Percentiles rank a stretch among this genome's conserved stretches.
phyloP scores from a whole-genome alignment of 2,113 vertebrate species.

The Labeo rohita region DNA sequence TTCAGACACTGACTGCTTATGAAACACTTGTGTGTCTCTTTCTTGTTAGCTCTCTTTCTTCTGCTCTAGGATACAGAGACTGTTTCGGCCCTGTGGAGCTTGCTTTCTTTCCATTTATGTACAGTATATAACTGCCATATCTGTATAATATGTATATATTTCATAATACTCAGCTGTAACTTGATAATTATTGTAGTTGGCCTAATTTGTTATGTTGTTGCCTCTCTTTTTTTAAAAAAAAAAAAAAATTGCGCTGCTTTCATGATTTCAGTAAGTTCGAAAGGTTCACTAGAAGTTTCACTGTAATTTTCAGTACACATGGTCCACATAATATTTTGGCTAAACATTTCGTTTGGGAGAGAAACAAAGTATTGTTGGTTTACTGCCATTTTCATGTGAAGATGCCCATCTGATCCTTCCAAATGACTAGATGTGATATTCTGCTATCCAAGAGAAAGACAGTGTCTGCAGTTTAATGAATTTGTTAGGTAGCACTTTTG shows the following conservation, averaged over 20 bases:
- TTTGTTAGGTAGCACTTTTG: conserved; percentile 36
- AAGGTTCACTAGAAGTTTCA: conserved; percentile 15
- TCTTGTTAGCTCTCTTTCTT: background rate
- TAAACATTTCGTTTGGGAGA: background rate
- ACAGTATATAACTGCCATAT: background rate
- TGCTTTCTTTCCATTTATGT: background rate
- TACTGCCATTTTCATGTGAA: conserved; percentile 15
- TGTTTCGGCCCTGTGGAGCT: background rate
- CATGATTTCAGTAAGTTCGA: background rate
- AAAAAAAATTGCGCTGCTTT: background rate
- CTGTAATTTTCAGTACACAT: background rate
- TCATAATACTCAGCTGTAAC: background rate
- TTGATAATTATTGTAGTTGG: background rate
- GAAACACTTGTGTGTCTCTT: background rate
- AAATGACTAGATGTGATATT: conserved; percentile 18
- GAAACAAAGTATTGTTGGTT: conserved; percentile 14
- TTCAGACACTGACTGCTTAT: conserved; percentile 11
- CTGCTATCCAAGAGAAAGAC: conserved; percentile 35
- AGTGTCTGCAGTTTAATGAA: conserved; percentile 12
- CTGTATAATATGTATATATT: too few species aligned
- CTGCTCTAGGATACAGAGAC: background rate
- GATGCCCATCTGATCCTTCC: conserved; percentile 23
- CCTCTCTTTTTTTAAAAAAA: background rate
- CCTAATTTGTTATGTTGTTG: background rate
- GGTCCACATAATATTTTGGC: background rate